These are phyloP conservation scores for Acanthiza pusilla DNA, from an alignment of 2,797 vertebrate species.

Conservation along the genomic window DNA sequence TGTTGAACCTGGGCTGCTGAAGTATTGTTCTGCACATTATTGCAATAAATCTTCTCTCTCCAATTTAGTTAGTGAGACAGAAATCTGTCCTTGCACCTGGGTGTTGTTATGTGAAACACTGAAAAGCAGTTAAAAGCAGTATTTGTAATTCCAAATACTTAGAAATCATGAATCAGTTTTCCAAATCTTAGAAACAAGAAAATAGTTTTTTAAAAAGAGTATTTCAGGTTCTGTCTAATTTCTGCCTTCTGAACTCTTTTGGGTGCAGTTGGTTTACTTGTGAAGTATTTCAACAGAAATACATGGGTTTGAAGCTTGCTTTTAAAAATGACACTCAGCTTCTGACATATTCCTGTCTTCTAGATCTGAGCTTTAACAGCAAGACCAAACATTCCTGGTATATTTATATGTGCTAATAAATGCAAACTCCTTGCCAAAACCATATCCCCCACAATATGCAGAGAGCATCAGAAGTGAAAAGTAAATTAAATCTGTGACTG, in stretches of 20 bases:
- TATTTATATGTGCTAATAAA: slow-evolving; percentile 50
- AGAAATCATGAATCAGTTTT: neutral
- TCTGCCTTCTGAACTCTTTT: neutral
- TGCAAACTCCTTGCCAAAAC: slow-evolving; percentile 42
- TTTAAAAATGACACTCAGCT: slow-evolving; percentile 12
- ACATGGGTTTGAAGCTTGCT: neutral
- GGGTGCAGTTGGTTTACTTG: neutral
- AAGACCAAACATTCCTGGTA: slow-evolving; percentile 55
- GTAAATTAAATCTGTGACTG: slow-evolving; percentile 34
- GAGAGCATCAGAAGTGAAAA: slow-evolving; percentile 34
- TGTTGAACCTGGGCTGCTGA: neutral
- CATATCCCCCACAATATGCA: slow-evolving; percentile 16
- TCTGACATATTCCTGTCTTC: slow-evolving; percentile 12
- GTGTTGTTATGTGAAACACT: neutral
- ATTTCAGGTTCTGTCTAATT: neutral
- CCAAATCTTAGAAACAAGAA: neutral
- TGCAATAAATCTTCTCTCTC: neutral
- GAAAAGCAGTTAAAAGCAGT: neutral
- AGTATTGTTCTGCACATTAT: neutral
- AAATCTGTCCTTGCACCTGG: neutral
- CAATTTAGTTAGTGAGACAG: neutral
- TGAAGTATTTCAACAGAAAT: slow-evolving; percentile 1
- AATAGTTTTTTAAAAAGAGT: neutral
- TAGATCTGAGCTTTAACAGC: slow-evolving; percentile 40
- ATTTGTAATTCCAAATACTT: neutral